phyloP scores from a whole-genome alignment of 1,140 invertebrate genomes.

The Drosophila bocqueti region DNA sequence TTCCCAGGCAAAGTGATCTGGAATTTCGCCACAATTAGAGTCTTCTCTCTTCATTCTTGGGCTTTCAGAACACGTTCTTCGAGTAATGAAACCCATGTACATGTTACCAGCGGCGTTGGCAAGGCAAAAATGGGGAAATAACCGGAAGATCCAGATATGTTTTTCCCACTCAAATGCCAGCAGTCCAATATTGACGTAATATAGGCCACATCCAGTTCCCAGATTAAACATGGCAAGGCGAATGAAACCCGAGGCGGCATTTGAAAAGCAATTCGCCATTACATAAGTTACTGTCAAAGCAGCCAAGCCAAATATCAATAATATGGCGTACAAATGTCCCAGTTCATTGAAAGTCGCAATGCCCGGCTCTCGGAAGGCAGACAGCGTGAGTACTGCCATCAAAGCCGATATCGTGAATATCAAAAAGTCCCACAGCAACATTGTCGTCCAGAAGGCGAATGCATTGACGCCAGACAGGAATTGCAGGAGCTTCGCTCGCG shows the following conservation, averaged over 20 bases:
- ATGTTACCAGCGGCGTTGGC: constrained; percentile 68
- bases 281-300: constrained; percentile 87
- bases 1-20: constrained; percentile 51
- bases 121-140: constrained; percentile 90
- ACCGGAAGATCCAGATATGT: constrained; percentile 88
- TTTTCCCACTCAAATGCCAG: constrained; percentile 86
- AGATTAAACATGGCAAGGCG: constrained; percentile 88
- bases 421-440: constrained; percentile 90
- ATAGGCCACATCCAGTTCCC: constrained; percentile 57
- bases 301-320: constrained; percentile 86
- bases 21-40: constrained; percentile 52
- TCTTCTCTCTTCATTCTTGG: background rate
- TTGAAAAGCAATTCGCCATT: constrained; percentile 86
- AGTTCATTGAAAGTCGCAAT: constrained; percentile 85
- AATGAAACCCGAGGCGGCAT: constrained; percentile 90
- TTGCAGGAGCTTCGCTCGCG: constrained; percentile 86
- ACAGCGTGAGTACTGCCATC: constrained; percentile 86
- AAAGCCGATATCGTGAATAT: constrained; percentile 87
- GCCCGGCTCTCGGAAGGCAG: constrained; percentile 87
- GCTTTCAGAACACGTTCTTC: background rate
- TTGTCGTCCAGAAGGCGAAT: constrained; percentile 89
- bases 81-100: constrained; percentile 9
- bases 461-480: constrained; percentile 91
- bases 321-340: constrained; percentile 82
- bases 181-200: constrained; percentile 86